Evolutionary conservation across 2,797 vertebrate genomes (phyloP).

Genomic region (Coregonus suidteri): DNA sequence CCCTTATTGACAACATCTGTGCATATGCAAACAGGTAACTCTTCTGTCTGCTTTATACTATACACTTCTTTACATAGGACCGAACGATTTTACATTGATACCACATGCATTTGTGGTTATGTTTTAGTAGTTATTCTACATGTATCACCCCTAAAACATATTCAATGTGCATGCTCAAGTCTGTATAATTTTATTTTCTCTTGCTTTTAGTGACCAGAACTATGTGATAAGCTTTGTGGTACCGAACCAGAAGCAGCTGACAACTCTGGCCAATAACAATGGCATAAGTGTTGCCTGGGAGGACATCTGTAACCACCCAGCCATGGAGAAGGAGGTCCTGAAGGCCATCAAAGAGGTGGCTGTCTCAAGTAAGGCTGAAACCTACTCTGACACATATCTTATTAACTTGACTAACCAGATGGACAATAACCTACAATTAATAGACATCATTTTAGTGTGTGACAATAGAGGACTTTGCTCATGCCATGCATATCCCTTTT

Average conservation of each 20-base stretch:
- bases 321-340: slow-evolving; percentile 84
- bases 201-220: slow-evolving; percentile 78
- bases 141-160: neutral
- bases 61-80: neutral
- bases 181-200: neutral
- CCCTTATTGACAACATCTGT: slow-evolving; percentile 87
- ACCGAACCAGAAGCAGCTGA: slow-evolving; percentile 86
- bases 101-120: neutral
- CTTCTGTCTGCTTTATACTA: neutral
- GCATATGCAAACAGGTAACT: slow-evolving; percentile 86
- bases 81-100: neutral
- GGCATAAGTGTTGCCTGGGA: slow-evolving; percentile 80
- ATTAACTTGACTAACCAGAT: no score
- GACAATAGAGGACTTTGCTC: neutral
- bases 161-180: neutral
- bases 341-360: slow-evolving; percentile 83
- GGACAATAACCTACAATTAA: neutral
- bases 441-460: neutral
- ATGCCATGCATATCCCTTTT: neutral
- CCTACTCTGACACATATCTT: neutral
- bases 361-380: slow-evolving; percentile 75
- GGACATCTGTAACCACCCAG: slow-evolving; percentile 83
- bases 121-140: neutral
- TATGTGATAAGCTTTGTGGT: slow-evolving; percentile 89
- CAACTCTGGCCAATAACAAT: slow-evolving; percentile 76